A percentile compares a stretch with the other conserved stretches of the same genome.
Evolutionary conservation across 2,888 invertebrate species (phyloP).

Genomic region (Apamea monoglypha): DNA sequence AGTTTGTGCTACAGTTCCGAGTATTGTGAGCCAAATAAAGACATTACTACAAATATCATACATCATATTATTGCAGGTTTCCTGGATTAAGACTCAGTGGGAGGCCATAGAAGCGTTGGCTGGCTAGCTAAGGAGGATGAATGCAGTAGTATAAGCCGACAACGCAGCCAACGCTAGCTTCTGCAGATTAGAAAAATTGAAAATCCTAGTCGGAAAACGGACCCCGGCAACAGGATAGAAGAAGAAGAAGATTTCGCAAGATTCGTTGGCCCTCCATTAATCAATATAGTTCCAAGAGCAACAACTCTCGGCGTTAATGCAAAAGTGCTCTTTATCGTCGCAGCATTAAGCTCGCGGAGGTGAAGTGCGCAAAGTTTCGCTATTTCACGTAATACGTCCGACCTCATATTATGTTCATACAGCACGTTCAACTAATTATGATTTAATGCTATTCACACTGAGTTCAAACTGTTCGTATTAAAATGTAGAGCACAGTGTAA

Average conservation of each 20-base stretch:
- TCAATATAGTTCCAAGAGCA: constrained; percentile 24
- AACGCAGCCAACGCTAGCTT: neutral
- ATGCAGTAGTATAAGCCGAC: constrained; percentile 10
- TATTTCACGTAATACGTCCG: constrained; percentile 58
- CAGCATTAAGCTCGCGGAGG: constrained; percentile 62
- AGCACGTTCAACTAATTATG: constrained; percentile 77
- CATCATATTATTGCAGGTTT: constrained; percentile 16
- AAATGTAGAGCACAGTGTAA: constrained; percentile 77
- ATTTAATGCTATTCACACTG: constrained; percentile 73
- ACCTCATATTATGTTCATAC: constrained; percentile 62
- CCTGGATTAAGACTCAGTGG: neutral
- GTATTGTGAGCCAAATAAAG: constrained; percentile 9
- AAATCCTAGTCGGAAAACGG: neutral
- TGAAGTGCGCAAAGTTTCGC: constrained; percentile 67
- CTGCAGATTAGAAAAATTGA: constrained; percentile 17
- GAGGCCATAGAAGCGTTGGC: constrained; percentile 17
- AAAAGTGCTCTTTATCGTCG: constrained; percentile 64
- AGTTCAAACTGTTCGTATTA: constrained; percentile 78
- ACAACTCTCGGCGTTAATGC: constrained; percentile 35
- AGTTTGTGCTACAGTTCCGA: neutral
- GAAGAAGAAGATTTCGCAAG: constrained; percentile 21
- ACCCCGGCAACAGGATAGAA: neutral
- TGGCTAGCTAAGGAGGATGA: constrained; percentile 16
- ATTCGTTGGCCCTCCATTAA: constrained; percentile 15
- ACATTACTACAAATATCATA: neutral